Evolutionary conservation across 2,888 invertebrate species (phyloP), one percentile per base, ranked within the genome.

Genomic region (Aphodius granarius): DNA sequence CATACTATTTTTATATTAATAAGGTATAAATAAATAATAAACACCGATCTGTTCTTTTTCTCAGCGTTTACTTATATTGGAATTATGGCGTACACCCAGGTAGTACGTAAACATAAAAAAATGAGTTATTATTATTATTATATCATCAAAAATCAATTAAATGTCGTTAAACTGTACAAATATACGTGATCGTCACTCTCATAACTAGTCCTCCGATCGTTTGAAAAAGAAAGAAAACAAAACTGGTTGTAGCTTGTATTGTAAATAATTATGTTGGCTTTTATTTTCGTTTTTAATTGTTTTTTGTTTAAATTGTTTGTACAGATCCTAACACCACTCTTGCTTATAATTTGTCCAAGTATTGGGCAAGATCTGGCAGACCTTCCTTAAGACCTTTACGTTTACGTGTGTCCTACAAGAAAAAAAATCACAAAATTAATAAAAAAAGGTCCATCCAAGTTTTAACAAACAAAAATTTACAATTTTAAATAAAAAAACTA

Each of bases 301-400:
- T 64, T 73, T 65, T 63, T 21, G 62, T 65, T 82, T 82, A 80
- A 81, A 83, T 85, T 84, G 83, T 86, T 85, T 87, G 85, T 87
- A 87, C 86, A 87, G 83, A 84, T 85, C 83, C 84, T 84, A 85
- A 83, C 75, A 78, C 77, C 80, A 20, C 76, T 70, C 77, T 70
- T 72, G 79, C 87, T 97, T 98, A 99, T 94, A 99, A 91, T 91
- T 99, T 99, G 92, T 99, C 99, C 90, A 98, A 91, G 89, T 97
- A 99, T 91, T 96, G 94, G 86, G 94, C 89, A 86, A 99, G 91
- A 87, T 97, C 96, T 85, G 99, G 99, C 82, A 99, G 92, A 88
- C 96, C 97, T 87, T 98, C 98, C 90, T 98, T 99, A 86, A 99
- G 92, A 89, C 99, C 99, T 92, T 99, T 99, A 89, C 99, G 94